These are phyloP conservation scores for Fulmarus glacialis DNA, from an alignment of 2,113 vertebrate species.

Conservation along the genomic window DNA sequence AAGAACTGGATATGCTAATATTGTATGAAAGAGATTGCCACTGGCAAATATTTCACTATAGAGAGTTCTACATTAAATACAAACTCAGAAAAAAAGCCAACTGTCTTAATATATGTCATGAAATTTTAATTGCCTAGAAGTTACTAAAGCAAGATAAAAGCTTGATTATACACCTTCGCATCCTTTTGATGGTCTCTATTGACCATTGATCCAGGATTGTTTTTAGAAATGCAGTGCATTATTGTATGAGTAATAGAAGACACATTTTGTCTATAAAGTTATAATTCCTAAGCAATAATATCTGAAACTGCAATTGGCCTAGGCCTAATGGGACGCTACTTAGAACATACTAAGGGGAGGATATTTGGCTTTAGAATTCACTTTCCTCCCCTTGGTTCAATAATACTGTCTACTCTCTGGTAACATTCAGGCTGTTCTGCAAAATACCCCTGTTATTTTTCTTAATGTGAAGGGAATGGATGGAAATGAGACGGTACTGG, in stretches of 20 bases:
- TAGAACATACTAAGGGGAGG: background rate
- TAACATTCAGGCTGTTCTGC: background rate
- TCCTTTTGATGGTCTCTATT: constrained; percentile 34
- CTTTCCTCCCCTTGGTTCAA: background rate
- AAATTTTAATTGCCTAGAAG: constrained; percentile 64
- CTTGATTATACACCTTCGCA: constrained; percentile 29
- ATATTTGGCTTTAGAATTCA: background rate
- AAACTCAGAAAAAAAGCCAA: constrained; percentile 15
- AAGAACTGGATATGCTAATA: constrained; percentile 72
- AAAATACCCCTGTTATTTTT: background rate
- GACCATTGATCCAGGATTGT: background rate
- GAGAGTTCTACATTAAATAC: constrained; percentile 57
- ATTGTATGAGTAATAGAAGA: background rate
- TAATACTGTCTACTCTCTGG: background rate
- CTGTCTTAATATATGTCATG: constrained; percentile 33
- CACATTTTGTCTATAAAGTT: background rate
- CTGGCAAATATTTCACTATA: constrained; percentile 66
- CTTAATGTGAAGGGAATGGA: background rate
- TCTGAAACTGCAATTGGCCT: background rate
- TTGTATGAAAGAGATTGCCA: constrained; percentile 64
- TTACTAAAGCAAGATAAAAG: constrained; percentile 51
- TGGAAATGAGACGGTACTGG: background rate
- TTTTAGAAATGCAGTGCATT: background rate
- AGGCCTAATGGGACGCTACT: background rate
- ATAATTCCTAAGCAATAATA: background rate